A percentile compares a stretch with the other conserved stretches of the same genome.
These are phyloP conservation scores for Sparus aurata DNA, from an alignment of 2,797 vertebrate genomes.

Conservation along the genomic window DNA sequence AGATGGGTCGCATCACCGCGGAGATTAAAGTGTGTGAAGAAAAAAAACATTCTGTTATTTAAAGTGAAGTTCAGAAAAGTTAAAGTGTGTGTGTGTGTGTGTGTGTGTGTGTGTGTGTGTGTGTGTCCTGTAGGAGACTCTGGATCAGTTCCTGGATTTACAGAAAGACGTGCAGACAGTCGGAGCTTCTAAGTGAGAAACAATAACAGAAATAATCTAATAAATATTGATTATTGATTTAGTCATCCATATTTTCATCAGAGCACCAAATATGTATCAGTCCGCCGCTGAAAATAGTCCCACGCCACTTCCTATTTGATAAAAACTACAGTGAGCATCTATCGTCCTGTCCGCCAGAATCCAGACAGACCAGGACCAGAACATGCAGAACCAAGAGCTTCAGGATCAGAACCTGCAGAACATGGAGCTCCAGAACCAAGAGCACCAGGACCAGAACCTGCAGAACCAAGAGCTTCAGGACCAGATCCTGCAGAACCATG, in stretches of 20 bases:
- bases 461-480: not conserved
- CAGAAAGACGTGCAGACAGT: constrained; percentile 54
- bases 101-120: not conserved
- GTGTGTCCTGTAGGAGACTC: constrained; percentile 67
- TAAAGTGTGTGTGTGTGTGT: not conserved
- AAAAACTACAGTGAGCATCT: not conserved
- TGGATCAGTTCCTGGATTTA: constrained; percentile 75
- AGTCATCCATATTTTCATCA: too few species aligned
- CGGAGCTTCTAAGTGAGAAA: not conserved
- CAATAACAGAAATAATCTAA: too few species aligned
- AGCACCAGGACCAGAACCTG: not conserved
- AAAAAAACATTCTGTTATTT: not conserved
- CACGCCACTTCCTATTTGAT: not conserved
- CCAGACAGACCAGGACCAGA: not conserved
- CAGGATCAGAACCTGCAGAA: not conserved
- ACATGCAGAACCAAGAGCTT: too few species aligned
- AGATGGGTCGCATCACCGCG: constrained; percentile 58
- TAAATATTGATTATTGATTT: too few species aligned
- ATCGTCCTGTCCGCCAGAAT: not conserved
- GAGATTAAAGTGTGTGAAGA: constrained; percentile 75
- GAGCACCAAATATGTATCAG: too few species aligned
- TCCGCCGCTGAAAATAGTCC: too few species aligned
- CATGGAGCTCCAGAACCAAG: too few species aligned
- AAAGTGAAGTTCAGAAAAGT: not conserved
- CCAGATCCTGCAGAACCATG: not conserved